Evolutionary conservation across 2,888 invertebrate genomes (phyloP), one percentile per base, ranked within the genome.

Genomic region (Dioctria linearis): DNA sequence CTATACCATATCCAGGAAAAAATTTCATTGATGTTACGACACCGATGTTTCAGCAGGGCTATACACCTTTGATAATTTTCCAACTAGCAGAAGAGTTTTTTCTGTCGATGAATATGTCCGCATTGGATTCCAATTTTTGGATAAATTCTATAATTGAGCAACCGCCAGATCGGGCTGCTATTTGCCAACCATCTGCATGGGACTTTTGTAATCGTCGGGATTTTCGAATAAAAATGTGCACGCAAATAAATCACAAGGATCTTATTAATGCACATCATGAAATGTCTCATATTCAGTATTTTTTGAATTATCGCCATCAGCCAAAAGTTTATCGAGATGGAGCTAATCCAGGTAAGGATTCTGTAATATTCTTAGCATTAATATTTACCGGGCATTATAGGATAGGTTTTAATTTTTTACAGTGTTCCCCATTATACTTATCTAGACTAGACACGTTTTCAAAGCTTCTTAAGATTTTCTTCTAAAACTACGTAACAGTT

Each of bases 101-200:
- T 88, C 92, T 95, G 0, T 96, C 96, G 0, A 91, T 98, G 86
- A 97, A 97, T 86, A 93, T 98, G 91, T 94, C 94, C 0, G 93
- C 93, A 2, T 92, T 98, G 91, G 96, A 97, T 0, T 92, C 93
- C 2, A 94, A 95, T 85, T 98, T 98, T 90, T 98, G 97, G 96
- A 92, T 92, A 0, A 93, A 94, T 82, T 97, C 97, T 4, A 91
- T 98, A 46, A 90, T 98, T 61, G 93, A 94, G 84, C 95, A 96
- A 87, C 95, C 95, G 0, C 59, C 54, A 40, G 95, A 95, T 85
- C 90, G 95, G 8, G 92, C 93, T 9, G 91, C 95, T 0, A 92
- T 96, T 78, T 98, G 98, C 87, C 96, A 97, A 85, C 96, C 97
- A 0, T 96, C 97, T 0, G 96, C 97, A 0, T 97, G 97, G 95